Evolutionary conservation across 1,140 invertebrate genomes (phyloP), one percentile per base, ranked within the genome.

Genomic region (Ectropis grisescens): DNA sequence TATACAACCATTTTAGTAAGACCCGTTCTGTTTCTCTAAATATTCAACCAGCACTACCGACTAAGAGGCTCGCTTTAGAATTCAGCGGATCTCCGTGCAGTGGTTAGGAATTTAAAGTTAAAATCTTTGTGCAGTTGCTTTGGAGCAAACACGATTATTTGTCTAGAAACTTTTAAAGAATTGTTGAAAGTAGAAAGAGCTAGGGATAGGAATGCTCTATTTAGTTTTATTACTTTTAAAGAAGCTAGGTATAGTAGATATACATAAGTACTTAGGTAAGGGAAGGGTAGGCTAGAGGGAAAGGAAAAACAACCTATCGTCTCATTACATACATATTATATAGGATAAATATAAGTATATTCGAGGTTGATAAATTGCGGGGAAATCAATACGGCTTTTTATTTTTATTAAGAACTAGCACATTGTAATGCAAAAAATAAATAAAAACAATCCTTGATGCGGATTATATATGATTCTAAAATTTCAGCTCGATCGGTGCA

Each of bases 151-250:
- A 64, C 37, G 54, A 57, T 55, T 37, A 58, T 45, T 29, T 37
- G 65, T 69, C 65, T 74, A 54, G 57, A 62, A 65, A 69, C 53
- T 74, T 74, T 41, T 45, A 41, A 57, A 57, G 45, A 57, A 53
- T 43, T 33, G 36, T 44, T 26, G 24, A 26, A 26, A n/a, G 24
- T 26, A 6, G 24, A 26, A 4, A 19, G 16, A 4, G 16, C n/a
- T n/a, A n/a, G 8, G 3, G 16, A 4, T 19, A 26, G 4, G 24
- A 26, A 26, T 26, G 10, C n/a, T 26, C 10, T 26, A 10, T 26
- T 26, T 26, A 26, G 4, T 26, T 26, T n/a, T n/a, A n/a, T n/a
- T 22, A 22, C 19, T 22, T 9, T 22, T 22, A 5, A 9, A 22
- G 9, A 5, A 22, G 4, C 19, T 22, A 5, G 9, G 9, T 22